These are phyloP conservation scores for Zaprionus gabonicus DNA, from an alignment of 1,140 invertebrate genomes.

Conservation along the genomic window DNA sequence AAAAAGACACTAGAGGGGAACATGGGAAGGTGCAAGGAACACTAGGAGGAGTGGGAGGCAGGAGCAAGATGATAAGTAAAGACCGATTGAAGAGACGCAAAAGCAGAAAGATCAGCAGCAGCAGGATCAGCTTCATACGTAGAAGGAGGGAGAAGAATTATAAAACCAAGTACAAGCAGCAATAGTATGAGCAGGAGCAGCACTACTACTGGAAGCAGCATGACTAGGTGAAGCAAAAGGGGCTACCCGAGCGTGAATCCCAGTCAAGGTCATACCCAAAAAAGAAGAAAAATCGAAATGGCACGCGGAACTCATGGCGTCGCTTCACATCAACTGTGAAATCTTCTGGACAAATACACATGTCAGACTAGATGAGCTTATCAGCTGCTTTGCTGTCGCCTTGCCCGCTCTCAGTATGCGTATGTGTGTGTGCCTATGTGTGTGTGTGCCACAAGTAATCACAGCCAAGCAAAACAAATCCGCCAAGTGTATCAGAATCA, in stretches of 20 bases:
- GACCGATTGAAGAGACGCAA: too few species aligned
- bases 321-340: not conserved
- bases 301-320: not conserved
- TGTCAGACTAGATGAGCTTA: constrained; percentile 31
- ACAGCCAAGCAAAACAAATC: constrained; percentile 33
- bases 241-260: not conserved
- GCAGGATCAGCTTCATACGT: too few species aligned
- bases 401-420: not conserved
- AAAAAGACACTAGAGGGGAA: too few species aligned
- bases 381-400: constrained; percentile 10
- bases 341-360: constrained; percentile 20
- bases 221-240: not conserved
- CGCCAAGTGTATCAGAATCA: constrained; percentile 63
- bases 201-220: not conserved
- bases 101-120: too few species aligned
- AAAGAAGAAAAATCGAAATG: not conserved
- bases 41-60: too few species aligned
- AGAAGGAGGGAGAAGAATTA: too few species aligned
- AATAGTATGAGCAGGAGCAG: not conserved
- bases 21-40: too few species aligned
- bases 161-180: too few species aligned
- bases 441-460: constrained; percentile 6
- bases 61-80: too few species aligned
- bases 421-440: not conserved
- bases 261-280: not conserved